Conservation (phyloP, 1,140 invertebrate genomes). For the Melanaphis sacchari region DNA sequence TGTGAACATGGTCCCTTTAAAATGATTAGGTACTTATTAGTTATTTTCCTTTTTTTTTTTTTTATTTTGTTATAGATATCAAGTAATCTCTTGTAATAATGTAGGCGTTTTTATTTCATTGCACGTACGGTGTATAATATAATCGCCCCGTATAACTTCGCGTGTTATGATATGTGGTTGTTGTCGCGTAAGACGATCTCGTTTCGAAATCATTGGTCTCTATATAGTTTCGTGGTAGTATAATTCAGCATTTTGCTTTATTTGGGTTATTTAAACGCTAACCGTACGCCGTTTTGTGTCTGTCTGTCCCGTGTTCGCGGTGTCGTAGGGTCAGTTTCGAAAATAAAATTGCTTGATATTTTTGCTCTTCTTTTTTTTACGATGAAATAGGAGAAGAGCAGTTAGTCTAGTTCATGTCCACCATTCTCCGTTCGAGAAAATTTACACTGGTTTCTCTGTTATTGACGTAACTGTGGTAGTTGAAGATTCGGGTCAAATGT, state of each 20-base stretch:
- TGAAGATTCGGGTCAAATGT: not conserved
- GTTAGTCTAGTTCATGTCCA: not conserved
- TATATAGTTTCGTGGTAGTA: not conserved
- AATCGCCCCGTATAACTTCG: not conserved
- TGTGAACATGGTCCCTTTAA: not conserved
- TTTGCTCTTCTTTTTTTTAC: not conserved
- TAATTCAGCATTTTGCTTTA: not conserved
- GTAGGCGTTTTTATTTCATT: not conserved
- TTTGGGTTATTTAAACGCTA: not conserved
- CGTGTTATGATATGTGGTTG: not conserved
- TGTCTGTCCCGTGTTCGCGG: not conserved
- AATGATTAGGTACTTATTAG: too few species aligned
- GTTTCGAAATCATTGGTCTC: conserved; percentile 15
- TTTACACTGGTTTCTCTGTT: not conserved
- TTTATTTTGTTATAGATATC: not conserved
- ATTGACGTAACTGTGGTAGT: not conserved
- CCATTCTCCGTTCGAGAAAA: not conserved
- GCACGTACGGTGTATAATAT: not conserved
- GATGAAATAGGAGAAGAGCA: not conserved
- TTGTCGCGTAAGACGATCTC: not conserved
- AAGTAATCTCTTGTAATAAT: not conserved
- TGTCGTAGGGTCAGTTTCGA: not conserved
- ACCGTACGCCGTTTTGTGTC: not conserved
- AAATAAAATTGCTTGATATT: conserved; percentile 5
- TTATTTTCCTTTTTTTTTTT: not conserved